Evolutionary conservation across 2,888 invertebrate species (phyloP).

Genomic region (Diploptera punctata): DNA sequence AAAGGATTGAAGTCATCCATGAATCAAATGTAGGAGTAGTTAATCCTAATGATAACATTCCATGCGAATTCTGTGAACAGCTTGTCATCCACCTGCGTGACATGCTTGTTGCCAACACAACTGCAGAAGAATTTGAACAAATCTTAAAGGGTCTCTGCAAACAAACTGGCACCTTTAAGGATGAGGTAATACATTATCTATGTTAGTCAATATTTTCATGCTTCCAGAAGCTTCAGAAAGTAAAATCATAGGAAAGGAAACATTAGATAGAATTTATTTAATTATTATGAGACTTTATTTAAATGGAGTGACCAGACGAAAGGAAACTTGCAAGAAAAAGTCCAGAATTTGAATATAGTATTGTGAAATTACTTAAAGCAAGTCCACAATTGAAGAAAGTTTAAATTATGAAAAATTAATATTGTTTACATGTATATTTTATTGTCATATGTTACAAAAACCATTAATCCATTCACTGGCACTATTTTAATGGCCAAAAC

Average conservation of each 20-base stretch:
- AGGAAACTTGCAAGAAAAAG: too few species aligned
- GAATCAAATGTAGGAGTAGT: constrained; percentile 40
- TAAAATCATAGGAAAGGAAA: too few species aligned
- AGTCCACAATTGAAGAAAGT: too few species aligned
- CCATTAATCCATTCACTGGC: too few species aligned
- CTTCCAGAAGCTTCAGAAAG: not conserved
- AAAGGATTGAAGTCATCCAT: constrained; percentile 41
- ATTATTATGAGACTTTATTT: constrained; percentile 13
- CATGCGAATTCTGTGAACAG: constrained; percentile 87
- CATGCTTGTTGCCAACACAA: constrained; percentile 82
- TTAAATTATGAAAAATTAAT: too few species aligned
- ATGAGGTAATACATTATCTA: constrained; percentile 57
- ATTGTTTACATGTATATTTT: too few species aligned
- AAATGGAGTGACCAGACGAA: too few species aligned
- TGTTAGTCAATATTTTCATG: not conserved
- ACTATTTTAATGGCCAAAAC: too few species aligned
- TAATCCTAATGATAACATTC: constrained; percentile 63
- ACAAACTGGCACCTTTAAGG: constrained; percentile 74
- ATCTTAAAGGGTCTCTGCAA: constrained; percentile 75
- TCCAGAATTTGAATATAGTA: too few species aligned
- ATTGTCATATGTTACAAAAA: too few species aligned
- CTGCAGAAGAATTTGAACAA: constrained; percentile 79
- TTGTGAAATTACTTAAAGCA: too few species aligned
- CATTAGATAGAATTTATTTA: constrained; percentile 9
- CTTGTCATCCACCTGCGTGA: constrained; percentile 80